Conservation (phyloP, 2,113 vertebrate species). For the Gavia stellata region DNA sequence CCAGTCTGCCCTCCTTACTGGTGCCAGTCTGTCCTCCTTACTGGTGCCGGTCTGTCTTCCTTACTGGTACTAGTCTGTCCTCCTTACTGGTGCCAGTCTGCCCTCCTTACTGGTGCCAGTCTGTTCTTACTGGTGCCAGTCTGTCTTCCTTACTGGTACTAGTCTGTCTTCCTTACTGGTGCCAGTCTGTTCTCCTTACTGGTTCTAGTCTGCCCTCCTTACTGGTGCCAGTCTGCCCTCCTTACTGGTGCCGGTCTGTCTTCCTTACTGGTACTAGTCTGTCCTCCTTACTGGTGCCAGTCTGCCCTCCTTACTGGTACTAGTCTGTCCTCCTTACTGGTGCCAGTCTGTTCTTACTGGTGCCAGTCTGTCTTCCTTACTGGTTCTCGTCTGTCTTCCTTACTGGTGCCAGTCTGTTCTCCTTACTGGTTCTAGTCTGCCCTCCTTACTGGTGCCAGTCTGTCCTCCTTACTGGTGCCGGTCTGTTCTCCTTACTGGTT, state of each 20-base stretch:
- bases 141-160: fast-evolving
- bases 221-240: background rate
- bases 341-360: background rate
- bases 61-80: background rate
- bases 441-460: background rate
- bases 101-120: background rate
- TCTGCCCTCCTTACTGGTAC: background rate
- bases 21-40: no score
- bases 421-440: background rate
- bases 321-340: background rate
- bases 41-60: no score
- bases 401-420: background rate
- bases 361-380: fast-evolving
- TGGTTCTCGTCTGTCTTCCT: no score
- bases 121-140: background rate
- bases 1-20: no score
- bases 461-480: background rate
- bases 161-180: background rate
- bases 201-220: no score
- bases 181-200: fast-evolving
- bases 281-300: background rate
- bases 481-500: fast-evolving
- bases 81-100: background rate
- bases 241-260: background rate
- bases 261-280: background rate